phyloP scores from a whole-genome alignment of 1,140 invertebrate genomes.

The Wiebesia pumilae region DNA sequence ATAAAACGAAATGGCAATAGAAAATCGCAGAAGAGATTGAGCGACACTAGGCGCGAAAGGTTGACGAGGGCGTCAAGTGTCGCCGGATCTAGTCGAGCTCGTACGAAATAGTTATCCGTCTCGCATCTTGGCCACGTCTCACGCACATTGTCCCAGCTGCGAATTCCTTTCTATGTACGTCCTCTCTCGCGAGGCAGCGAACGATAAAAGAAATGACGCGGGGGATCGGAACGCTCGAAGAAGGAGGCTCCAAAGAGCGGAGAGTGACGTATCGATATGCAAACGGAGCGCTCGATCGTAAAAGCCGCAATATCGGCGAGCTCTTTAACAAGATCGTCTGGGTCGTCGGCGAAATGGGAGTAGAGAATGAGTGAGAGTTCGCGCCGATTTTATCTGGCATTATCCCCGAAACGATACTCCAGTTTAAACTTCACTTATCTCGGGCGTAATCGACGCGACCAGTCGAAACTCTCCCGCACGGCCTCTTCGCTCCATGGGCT shows the following conservation, averaged over 20 bases:
- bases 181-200: not conserved
- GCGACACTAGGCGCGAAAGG: not conserved
- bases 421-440: constrained; percentile 66
- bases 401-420: constrained; percentile 65
- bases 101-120: not conserved
- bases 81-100: not conserved
- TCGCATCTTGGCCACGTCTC: not conserved
- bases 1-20: constrained; percentile 19
- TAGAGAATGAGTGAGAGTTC: constrained; percentile 33
- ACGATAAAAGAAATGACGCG: not conserved
- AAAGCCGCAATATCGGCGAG: constrained; percentile 65
- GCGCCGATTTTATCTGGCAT: constrained; percentile 64
- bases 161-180: not conserved
- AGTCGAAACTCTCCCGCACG: constrained; percentile 58
- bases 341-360: constrained; percentile 53
- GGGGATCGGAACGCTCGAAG: no score
- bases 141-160: constrained; percentile 28
- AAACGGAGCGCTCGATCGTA: constrained; percentile 67
- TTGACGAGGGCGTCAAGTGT: not conserved
- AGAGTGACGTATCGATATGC: constrained; percentile 66
- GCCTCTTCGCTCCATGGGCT: constrained; percentile 14
- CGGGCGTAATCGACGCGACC: constrained; percentile 49
- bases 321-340: constrained; percentile 56
- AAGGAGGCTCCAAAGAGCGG: not conserved
- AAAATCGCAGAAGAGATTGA: not conserved